Conservation (phyloP, 2,888 invertebrate species). For the Charanyca ferruginea region DNA sequence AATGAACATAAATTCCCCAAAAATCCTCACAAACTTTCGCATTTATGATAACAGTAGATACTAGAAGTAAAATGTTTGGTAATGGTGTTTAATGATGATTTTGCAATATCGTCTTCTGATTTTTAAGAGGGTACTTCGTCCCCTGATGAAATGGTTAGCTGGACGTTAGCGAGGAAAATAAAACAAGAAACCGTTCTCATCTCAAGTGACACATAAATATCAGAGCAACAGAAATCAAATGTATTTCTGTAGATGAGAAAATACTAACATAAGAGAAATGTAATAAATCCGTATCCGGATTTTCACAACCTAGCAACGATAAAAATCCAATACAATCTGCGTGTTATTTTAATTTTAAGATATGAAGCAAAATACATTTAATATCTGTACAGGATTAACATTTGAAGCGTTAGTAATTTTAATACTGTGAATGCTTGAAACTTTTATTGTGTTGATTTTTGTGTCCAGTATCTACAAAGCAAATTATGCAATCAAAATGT, state of each 20-base stretch:
- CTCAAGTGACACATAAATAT: not conserved
- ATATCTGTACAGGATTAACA: conserved; percentile 5
- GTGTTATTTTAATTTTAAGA: conserved; percentile 2
- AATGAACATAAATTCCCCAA: no score
- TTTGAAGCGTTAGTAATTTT: not conserved
- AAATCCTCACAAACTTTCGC: no score
- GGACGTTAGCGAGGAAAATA: not conserved
- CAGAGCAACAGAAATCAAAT: not conserved
- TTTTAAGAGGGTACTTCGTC: not conserved
- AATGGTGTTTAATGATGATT: no score
- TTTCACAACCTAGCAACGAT: conserved; percentile 7
- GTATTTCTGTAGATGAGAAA: not conserved
- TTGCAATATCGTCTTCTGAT: no score
- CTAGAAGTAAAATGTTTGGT: no score
- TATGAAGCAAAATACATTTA: conserved; percentile 8
- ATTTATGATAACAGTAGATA: no score
- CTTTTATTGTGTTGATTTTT: conserved; percentile 20
- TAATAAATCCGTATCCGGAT: conserved; percentile 8
- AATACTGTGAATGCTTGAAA: not conserved
- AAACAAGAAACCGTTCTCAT: not conserved
- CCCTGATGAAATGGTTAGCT: not conserved
- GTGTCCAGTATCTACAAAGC: not conserved
- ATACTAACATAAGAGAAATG: conserved; percentile 2
- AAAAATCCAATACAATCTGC: conserved; percentile 20
- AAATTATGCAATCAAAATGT: conserved; percentile 24